phyloP scores from a whole-genome alignment of 2,888 invertebrate species.

The Oconnorella tubifera region DNA sequence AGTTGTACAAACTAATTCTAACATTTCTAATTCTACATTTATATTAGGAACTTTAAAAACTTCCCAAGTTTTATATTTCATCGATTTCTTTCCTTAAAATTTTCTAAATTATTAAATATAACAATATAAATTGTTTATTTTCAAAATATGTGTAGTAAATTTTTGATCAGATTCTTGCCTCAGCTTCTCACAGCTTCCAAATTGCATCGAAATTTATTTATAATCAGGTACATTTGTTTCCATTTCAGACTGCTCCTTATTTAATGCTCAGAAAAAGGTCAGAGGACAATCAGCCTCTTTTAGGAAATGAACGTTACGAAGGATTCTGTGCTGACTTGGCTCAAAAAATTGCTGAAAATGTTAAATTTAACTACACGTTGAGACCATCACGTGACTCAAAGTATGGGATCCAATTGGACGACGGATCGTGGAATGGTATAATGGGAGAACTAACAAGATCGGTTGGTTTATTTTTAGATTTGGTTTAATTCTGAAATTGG shows the following conservation, averaged over 20 bases:
- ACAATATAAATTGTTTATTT: too few species aligned
- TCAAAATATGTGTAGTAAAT: too few species aligned
- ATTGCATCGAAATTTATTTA: too few species aligned
- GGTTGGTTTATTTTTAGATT: conserved; percentile 35
- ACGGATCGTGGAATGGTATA: conserved; percentile 55
- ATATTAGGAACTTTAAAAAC: too few species aligned
- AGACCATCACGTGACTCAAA: conserved; percentile 34
- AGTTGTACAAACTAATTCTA: too few species aligned
- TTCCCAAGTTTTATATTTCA: too few species aligned
- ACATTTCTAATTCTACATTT: too few species aligned
- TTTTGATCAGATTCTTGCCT: too few species aligned
- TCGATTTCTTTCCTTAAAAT: too few species aligned
- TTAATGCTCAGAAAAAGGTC: conserved; percentile 40
- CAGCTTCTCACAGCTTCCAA: too few species aligned
- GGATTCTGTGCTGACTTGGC: conserved; percentile 58
- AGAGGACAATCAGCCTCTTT: conserved; percentile 52
- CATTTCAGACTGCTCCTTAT: conserved; percentile 40
- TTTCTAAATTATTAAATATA: too few species aligned
- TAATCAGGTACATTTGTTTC: background rate
- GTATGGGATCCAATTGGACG: conserved; percentile 31
- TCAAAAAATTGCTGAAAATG: conserved; percentile 47
- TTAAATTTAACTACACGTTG: conserved; percentile 52
- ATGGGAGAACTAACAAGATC: conserved; percentile 51
- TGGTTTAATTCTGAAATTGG: background rate
- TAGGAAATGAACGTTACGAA: conserved; percentile 78